phyloP scores from a whole-genome alignment of 2,113 vertebrate species.

The Antechinus flavipes region DNA sequence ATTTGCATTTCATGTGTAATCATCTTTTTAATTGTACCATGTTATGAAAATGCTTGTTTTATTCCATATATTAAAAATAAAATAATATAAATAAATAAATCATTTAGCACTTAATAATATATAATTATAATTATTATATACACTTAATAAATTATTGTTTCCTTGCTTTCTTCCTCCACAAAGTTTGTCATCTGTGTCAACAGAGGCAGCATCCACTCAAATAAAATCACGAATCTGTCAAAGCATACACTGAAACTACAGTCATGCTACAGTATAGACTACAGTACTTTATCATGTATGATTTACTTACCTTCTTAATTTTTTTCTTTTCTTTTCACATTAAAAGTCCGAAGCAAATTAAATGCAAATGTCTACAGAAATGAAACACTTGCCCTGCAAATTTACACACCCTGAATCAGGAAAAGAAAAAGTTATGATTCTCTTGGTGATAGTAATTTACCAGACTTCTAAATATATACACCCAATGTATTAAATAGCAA shows the following conservation, averaged over 20 bases:
- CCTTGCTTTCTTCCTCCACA: neutral
- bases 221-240: neutral
- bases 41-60: neutral
- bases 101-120: neutral
- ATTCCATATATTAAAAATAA: neutral
- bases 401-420: slow-evolving; percentile 75
- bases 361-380: slow-evolving; percentile 80
- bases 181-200: neutral
- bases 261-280: neutral
- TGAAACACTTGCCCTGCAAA: slow-evolving; percentile 79
- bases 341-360: slow-evolving; percentile 74
- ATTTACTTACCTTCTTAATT: slow-evolving; percentile 65
- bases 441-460: slow-evolving; percentile 74
- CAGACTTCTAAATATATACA: slow-evolving; percentile 73
- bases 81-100: neutral
- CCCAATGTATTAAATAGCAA: slow-evolving; percentile 68
- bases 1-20: neutral
- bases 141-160: neutral
- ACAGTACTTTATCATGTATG: neutral
- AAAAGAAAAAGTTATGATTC: slow-evolving; percentile 72
- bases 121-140: too few relatives aligned
- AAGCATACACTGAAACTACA: neutral
- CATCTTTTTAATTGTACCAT: neutral
- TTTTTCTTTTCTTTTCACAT: slow-evolving; percentile 63
- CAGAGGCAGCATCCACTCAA: neutral